These are phyloP conservation scores for Dendrocopos noguchii DNA, from an alignment of 2,113 vertebrate species.

Conservation along the genomic window DNA sequence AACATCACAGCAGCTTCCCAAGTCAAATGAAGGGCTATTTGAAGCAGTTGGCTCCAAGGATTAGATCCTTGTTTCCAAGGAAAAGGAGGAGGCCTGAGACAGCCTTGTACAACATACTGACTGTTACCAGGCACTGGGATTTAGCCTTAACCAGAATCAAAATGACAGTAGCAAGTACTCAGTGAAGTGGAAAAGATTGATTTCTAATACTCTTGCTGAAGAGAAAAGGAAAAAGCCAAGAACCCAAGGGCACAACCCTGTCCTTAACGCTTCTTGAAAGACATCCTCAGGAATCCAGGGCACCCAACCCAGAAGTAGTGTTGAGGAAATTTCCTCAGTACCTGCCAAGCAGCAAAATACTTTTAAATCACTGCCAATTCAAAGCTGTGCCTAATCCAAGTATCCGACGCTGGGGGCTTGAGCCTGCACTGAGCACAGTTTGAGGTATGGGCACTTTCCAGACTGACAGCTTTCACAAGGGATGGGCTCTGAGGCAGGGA, in stretches of 20 bases:
- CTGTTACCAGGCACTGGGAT: background rate
- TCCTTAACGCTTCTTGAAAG: background rate
- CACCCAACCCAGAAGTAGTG: rapidly evolving
- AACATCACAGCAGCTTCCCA: rapidly evolving
- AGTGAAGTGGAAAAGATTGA: background rate
- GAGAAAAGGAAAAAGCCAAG: background rate
- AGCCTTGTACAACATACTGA: background rate
- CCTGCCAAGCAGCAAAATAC: conserved; percentile 17
- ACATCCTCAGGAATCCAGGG: background rate
- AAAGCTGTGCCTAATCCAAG: background rate
- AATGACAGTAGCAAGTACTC: background rate
- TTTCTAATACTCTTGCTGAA: background rate
- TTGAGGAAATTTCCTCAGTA: background rate
- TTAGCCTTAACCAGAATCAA: background rate
- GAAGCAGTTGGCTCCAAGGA: background rate
- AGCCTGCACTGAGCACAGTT: background rate
- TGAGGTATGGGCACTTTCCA: background rate
- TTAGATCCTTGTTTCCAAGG: background rate
- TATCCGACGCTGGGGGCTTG: background rate
- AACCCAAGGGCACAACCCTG: background rate
- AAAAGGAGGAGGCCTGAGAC: background rate
- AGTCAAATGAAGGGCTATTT: background rate
- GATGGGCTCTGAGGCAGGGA: background rate
- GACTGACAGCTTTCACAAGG: background rate
- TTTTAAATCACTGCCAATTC: conserved; percentile 3